These are phyloP conservation scores for Lysandra coridon DNA, from an alignment of 2,888 invertebrate species.

Conservation along the genomic window DNA sequence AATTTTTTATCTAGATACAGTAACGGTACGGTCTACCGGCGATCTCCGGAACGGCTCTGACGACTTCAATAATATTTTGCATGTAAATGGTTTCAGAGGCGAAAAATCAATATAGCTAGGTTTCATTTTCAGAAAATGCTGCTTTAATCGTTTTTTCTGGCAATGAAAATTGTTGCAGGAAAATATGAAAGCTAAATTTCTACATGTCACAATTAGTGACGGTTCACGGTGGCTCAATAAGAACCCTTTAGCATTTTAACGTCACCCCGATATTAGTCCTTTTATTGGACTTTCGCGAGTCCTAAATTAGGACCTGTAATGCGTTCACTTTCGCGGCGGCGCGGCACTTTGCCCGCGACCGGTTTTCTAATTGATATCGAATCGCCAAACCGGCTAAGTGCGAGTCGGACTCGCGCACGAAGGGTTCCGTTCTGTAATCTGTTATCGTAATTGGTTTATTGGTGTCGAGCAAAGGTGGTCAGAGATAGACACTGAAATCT, in stretches of 20 bases:
- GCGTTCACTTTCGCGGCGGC: conserved; percentile 38
- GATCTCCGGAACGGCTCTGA: too few species aligned
- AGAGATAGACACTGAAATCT: not conserved
- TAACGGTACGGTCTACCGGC: too few species aligned
- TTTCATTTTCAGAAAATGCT: too few species aligned
- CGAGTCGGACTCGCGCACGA: not conserved
- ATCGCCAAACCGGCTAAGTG: conserved; percentile 16
- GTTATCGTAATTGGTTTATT: not conserved
- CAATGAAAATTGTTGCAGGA: too few species aligned
- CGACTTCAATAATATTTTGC: too few species aligned
- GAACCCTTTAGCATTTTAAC: not conserved
- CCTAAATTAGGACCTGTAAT: not conserved
- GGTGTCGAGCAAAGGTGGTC: not conserved
- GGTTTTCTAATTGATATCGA: conserved; percentile 39
- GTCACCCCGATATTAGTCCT: not conserved
- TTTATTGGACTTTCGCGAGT: conserved; percentile 4
- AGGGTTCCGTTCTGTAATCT: not conserved
- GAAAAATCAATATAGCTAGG: too few species aligned
- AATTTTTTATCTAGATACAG: too few species aligned
- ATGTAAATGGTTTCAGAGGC: too few species aligned
- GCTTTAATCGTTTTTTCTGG: too few species aligned
- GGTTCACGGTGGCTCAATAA: not conserved
- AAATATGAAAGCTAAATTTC: too few species aligned
- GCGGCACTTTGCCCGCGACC: conserved; percentile 33
- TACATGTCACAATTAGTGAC: too few species aligned